These are phyloP conservation scores for Hypanus sabinus DNA, from an alignment of 2,113 vertebrate genomes.

Conservation along the genomic window DNA sequence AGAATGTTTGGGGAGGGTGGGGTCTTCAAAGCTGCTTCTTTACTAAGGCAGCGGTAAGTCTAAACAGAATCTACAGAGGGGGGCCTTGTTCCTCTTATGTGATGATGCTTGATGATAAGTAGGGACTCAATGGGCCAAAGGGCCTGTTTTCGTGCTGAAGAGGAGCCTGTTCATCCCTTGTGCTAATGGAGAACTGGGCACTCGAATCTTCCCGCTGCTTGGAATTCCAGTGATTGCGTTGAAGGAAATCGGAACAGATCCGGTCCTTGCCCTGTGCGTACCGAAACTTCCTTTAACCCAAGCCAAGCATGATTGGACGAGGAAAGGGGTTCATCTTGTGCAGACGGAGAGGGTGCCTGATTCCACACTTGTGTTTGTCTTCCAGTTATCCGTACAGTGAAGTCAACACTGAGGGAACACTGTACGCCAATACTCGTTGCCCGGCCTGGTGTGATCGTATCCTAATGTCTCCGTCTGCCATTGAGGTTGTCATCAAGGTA, in stretches of 20 bases:
- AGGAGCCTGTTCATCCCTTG: neutral
- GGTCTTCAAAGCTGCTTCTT: too few species aligned
- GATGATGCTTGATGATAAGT: too few species aligned
- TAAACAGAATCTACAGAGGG: too few species aligned
- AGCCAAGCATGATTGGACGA: too few species aligned
- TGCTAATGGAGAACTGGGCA: neutral
- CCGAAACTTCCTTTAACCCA: too few species aligned
- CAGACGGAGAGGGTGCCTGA: too few species aligned
- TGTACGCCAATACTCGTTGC: conserved; percentile 72
- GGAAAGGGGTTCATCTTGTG: too few species aligned
- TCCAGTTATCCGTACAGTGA: conserved; percentile 72
- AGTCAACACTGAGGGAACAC: conserved; percentile 60
- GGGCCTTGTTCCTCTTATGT: too few species aligned
- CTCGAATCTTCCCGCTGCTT: neutral
- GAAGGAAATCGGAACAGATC: neutral
- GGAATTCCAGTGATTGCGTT: neutral
- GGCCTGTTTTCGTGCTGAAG: neutral
- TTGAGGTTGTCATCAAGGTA: conserved; percentile 53
- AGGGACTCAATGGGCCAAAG: too few species aligned
- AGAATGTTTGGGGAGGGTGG: too few species aligned
- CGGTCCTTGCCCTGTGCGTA: neutral
- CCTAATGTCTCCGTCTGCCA: conserved; percentile 60
- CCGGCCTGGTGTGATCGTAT: conserved; percentile 73
- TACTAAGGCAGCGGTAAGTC: too few species aligned
- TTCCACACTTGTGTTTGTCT: neutral